Evolutionary conservation across 2,113 vertebrate genomes (phyloP).

Genomic region (Nesogale talazaci): DNA sequence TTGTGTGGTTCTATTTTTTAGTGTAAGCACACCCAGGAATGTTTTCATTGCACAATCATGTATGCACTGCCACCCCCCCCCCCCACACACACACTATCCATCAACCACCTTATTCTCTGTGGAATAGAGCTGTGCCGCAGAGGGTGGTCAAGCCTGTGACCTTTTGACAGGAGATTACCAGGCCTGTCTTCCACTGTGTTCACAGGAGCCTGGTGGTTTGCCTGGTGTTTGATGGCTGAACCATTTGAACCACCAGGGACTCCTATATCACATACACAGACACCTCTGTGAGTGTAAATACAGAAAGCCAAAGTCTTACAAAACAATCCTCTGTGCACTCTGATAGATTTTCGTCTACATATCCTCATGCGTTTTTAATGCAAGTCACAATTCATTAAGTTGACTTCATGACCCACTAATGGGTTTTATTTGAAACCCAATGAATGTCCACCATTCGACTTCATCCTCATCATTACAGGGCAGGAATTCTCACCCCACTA

Average conservation of each 20-base stretch:
- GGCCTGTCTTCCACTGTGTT: background rate
- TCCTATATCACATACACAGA: background rate
- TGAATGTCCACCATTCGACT: background rate
- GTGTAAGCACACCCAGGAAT: background rate
- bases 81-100: background rate
- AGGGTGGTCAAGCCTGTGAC: background rate
- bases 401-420: background rate
- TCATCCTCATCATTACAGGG: background rate
- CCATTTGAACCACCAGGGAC: background rate
- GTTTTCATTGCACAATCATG: background rate
- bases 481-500: background rate
- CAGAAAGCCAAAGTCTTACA: background rate
- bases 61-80: background rate
- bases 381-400: background rate
- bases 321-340: background rate
- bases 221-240: background rate
- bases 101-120: background rate
- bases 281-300: background rate
- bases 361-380: background rate
- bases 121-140: background rate
- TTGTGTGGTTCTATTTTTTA: too few relatives aligned
- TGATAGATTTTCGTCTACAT: background rate
- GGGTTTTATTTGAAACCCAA: background rate
- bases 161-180: background rate
- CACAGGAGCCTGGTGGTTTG: too few relatives aligned